These are phyloP conservation scores for Ochotona princeps DNA, from an alignment of 2,113 vertebrate species.

Conservation along the genomic window DNA sequence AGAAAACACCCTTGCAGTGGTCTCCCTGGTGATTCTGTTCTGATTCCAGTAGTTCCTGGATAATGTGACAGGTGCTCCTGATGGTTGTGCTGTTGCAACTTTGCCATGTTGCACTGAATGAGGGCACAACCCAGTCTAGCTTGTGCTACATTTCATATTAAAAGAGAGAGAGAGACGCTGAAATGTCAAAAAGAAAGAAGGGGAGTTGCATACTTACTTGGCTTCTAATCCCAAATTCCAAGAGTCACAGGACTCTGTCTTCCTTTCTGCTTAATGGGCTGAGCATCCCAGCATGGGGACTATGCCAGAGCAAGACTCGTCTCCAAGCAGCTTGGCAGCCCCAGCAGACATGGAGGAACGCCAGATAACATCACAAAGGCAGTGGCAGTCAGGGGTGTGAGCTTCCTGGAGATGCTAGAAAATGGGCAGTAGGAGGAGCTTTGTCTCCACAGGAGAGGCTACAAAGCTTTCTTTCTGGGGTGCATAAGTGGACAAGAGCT, in stretches of 20 bases:
- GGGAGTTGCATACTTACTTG: not conserved
- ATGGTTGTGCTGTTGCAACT: not conserved
- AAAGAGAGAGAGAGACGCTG: not conserved
- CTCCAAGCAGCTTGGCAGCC: not conserved
- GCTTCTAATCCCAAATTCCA: not conserved
- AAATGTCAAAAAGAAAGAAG: not conserved
- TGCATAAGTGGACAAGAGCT: constrained; percentile 12
- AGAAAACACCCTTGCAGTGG: not conserved
- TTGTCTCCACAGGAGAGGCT: not conserved
- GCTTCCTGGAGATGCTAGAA: constrained; percentile 3
- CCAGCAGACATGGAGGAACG: not conserved
- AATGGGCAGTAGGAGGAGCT: constrained; percentile 2
- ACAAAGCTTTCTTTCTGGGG: constrained; percentile 30
- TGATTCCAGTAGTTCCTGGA: not conserved
- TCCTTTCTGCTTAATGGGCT: not conserved
- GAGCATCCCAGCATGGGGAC: not conserved
- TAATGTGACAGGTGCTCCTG: not conserved
- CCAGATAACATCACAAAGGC: not conserved
- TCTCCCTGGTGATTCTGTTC: not conserved
- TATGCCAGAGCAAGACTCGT: not conserved
- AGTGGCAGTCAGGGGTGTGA: not conserved
- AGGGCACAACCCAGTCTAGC: not conserved
- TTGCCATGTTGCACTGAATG: not conserved
- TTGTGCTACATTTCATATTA: not conserved
- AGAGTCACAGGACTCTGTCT: not conserved